A percentile compares a stretch with the other conserved stretches of the same genome.
Evolutionary conservation across 2,797 vertebrate genomes (phyloP).

Genomic region (Scarus forsteni): DNA sequence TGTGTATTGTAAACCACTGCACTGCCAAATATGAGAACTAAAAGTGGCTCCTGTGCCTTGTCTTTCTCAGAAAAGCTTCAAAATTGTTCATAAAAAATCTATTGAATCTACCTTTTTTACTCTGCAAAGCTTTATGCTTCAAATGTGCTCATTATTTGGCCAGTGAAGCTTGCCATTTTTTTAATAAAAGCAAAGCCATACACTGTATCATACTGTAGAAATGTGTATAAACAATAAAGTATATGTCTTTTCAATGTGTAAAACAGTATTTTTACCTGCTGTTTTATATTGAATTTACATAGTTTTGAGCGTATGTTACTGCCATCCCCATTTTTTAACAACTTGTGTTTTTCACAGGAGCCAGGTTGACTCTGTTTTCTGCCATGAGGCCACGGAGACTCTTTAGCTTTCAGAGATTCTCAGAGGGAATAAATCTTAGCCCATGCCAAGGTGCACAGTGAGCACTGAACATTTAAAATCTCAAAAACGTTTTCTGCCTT

Average conservation of each 20-base stretch:
- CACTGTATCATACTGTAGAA: slow-evolving; percentile 78
- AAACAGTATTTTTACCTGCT: slow-evolving; percentile 70
- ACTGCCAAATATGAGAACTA: slow-evolving; percentile 71
- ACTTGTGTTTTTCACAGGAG: slow-evolving; percentile 27
- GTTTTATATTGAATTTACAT: slow-evolving; percentile 72
- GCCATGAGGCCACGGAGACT: slow-evolving; percentile 70
- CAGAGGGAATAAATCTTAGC: slow-evolving; percentile 77
- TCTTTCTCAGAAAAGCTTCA: slow-evolving; percentile 71
- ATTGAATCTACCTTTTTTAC: slow-evolving; percentile 55
- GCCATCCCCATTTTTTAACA: slow-evolving; percentile 10
- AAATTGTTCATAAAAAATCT: slow-evolving; percentile 50
- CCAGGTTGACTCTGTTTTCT: slow-evolving; percentile 60
- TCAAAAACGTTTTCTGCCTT: slow-evolving; percentile 64
- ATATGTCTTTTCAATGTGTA: slow-evolving; percentile 55
- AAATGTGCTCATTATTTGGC: slow-evolving; percentile 47
- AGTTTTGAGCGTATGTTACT: slow-evolving; percentile 56
- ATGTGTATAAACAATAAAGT: slow-evolving; percentile 73
- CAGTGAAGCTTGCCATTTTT: slow-evolving; percentile 40
- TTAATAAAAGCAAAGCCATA: slow-evolving; percentile 55
- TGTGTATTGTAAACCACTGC: slow-evolving; percentile 57
- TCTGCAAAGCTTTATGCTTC: slow-evolving; percentile 37
- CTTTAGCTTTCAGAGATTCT: slow-evolving; percentile 76
- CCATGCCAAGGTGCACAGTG: slow-evolving; percentile 67
- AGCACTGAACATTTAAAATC: slow-evolving; percentile 73
- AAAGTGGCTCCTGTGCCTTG: slow-evolving; percentile 79